Evolutionary conservation across 2,797 vertebrate genomes (phyloP).

Genomic region (Spea hammondii): DNA sequence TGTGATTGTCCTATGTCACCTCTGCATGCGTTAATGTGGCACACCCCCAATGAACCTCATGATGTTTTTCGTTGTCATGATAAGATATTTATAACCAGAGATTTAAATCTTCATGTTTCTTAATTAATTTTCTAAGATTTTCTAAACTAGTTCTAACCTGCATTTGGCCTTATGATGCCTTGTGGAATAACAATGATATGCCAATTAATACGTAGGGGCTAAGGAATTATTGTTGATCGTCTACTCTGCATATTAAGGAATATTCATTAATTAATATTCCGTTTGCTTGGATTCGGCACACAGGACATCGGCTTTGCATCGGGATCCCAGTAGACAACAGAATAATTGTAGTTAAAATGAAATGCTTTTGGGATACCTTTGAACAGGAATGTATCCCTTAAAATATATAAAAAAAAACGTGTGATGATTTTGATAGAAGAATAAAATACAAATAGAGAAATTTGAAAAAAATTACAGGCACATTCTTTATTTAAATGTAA

Average conservation of each 20-base stretch:
- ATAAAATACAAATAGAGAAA: constrained; percentile 3
- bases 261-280: constrained; percentile 66
- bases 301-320: constrained; percentile 67
- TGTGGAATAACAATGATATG: constrained; percentile 66
- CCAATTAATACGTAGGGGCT: constrained; percentile 63
- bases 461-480: background rate
- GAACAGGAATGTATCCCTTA: constrained; percentile 60
- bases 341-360: constrained; percentile 71
- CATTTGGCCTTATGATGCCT: constrained; percentile 66
- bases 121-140: constrained; percentile 67
- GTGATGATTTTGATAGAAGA: constrained; percentile 2
- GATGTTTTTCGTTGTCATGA: constrained; percentile 62
- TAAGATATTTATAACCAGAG: constrained; percentile 64
- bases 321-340: constrained; percentile 64
- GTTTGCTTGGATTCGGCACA: constrained; percentile 64
- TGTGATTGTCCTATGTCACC: constrained; percentile 48
- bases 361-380: constrained; percentile 66
- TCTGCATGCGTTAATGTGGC: constrained; percentile 55
- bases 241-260: constrained; percentile 66
- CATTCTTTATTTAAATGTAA: too few relatives aligned
- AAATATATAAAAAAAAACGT: constrained; percentile 47
- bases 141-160: constrained; percentile 67
- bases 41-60: constrained; percentile 56
- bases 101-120: constrained; percentile 67
- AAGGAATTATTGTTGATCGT: constrained; percentile 63